These are phyloP conservation scores for Triops cancriformis DNA, from an alignment of 1,140 invertebrate species.

Conservation along the genomic window DNA sequence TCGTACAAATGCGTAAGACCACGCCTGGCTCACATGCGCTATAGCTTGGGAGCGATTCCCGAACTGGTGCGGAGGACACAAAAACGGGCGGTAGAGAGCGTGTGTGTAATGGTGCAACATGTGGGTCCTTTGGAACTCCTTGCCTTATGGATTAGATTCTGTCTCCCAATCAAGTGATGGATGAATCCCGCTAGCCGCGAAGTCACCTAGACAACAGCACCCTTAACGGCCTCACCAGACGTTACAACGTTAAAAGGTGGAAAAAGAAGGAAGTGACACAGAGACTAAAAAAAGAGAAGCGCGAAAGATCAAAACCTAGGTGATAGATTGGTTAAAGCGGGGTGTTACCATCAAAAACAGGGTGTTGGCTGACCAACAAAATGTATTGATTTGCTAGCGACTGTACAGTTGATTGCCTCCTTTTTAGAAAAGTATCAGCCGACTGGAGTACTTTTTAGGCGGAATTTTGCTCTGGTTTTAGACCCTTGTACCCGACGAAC, in stretches of 20 bases:
- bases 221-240: not conserved
- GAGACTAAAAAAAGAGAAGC: not conserved
- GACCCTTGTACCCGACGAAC: too few relatives aligned
- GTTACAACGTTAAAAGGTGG: not conserved
- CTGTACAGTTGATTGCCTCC: not conserved
- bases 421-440: not conserved
- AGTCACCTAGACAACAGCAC: not conserved
- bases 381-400: not conserved
- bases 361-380: not conserved
- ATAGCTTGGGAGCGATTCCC: not conserved
- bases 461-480: too few relatives aligned
- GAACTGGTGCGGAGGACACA: not conserved
- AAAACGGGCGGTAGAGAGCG: not conserved
- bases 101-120: conserved; percentile 10
- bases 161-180: conserved; percentile 12
- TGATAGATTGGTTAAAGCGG: not conserved
- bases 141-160: conserved; percentile 5
- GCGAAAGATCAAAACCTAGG: not conserved
- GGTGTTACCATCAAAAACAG: not conserved
- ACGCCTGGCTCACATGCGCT: not conserved
- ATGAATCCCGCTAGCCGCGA: not conserved
- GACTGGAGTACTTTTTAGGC: not conserved
- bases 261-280: not conserved
- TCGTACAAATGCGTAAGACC: conserved; percentile 7
- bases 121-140: conserved; percentile 8